These are phyloP conservation scores for Heliconius melpomene DNA, from an alignment of 1,140 invertebrate species.

Conservation along the genomic window DNA sequence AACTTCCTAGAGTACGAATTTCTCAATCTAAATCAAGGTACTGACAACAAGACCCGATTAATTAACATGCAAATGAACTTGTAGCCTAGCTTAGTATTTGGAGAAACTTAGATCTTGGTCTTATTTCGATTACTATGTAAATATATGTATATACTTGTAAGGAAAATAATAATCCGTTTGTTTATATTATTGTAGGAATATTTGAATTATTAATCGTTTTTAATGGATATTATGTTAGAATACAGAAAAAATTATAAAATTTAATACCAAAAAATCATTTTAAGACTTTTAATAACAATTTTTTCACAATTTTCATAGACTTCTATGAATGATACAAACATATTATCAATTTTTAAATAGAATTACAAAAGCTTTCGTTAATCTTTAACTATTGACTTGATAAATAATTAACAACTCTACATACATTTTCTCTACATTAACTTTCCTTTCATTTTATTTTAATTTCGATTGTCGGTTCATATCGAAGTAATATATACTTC, in stretches of 20 bases:
- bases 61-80: constrained; percentile 6
- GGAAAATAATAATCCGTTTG: background rate
- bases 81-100: constrained; percentile 6
- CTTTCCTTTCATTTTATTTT: background rate
- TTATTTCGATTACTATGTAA: constrained; percentile 7
- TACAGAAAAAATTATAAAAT: too few relatives aligned
- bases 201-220: too few relatives aligned
- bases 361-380: too few relatives aligned
- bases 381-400: too few relatives aligned
- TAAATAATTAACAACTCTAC: too few relatives aligned
- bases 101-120: constrained; percentile 1
- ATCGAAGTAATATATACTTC: background rate
- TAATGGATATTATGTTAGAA: too few relatives aligned
- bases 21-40: background rate
- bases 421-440: too few relatives aligned
- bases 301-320: too few relatives aligned
- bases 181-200: background rate
- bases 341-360: too few relatives aligned
- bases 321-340: too few relatives aligned
- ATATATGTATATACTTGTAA: background rate
- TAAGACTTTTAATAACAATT: too few relatives aligned
- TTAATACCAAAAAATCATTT: too few relatives aligned
- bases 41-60: constrained; percentile 2
- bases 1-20: background rate
- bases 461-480: background rate